These are phyloP conservation scores for Catagonus wagneri DNA, from an alignment of 2,113 vertebrate species.

Conservation along the genomic window DNA sequence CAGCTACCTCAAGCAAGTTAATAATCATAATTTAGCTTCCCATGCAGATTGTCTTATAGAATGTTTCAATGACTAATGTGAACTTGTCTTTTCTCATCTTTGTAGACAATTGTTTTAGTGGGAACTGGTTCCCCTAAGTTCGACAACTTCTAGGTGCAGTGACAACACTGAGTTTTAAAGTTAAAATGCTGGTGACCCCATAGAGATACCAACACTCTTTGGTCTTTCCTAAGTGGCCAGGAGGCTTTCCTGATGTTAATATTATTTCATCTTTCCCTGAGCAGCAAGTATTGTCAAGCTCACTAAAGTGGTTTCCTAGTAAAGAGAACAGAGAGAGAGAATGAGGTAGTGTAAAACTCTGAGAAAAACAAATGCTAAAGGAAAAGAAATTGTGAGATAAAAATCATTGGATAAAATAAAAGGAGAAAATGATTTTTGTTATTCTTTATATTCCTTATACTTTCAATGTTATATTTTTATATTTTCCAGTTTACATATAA, in stretches of 20 bases:
- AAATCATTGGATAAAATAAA: conserved; percentile 30
- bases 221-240: background rate
- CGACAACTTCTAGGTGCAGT: background rate
- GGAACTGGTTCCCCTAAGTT: background rate
- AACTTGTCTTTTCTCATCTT: background rate
- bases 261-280: background rate
- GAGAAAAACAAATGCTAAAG: conserved; percentile 11
- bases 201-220: background rate
- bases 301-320: conserved; percentile 13
- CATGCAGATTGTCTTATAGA: background rate
- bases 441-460: background rate
- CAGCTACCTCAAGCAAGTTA: background rate
- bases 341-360: background rate
- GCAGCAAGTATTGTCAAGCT: background rate
- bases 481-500: background rate
- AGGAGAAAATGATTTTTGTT: background rate
- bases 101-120: background rate
- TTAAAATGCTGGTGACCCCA: background rate
- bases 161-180: background rate
- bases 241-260: background rate
- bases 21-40: conserved; percentile 12
- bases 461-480: background rate
- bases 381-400: background rate
- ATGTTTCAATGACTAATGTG: background rate
- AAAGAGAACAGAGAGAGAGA: background rate